Evolutionary conservation across 1,140 invertebrate species (phyloP).

Genomic region (Hormaphis cornu): DNA sequence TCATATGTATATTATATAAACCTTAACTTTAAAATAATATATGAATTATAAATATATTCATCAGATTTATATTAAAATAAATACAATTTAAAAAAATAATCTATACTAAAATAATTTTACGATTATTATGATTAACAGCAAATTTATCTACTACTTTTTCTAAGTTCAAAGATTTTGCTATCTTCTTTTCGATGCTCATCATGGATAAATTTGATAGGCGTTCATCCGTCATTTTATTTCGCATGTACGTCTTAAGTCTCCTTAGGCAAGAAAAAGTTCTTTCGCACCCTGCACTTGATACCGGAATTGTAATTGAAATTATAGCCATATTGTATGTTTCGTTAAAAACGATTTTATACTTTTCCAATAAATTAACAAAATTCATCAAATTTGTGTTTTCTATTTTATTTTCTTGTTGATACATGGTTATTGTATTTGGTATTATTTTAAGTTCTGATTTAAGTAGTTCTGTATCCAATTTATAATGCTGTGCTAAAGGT

Average conservation of each 20-base stretch:
- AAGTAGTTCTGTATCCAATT: neutral
- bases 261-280: neutral
- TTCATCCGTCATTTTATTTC: neutral
- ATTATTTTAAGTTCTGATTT: neutral
- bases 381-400: neutral
- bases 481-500: neutral
- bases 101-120: too few species aligned
- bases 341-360: neutral
- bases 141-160: too few species aligned
- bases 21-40: too few species aligned
- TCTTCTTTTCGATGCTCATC: too few species aligned
- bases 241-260: neutral
- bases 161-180: too few species aligned
- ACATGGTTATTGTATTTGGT: neutral
- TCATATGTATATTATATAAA: too few species aligned
- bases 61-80: too few species aligned
- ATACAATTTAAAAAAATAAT: too few species aligned
- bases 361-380: neutral
- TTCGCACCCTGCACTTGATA: neutral
- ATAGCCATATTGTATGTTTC: neutral
- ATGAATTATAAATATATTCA: too few species aligned
- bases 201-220: too few species aligned
- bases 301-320: neutral
- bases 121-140: too few species aligned
- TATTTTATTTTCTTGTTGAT: conserved; percentile 1